Conservation (phyloP, 2,888 invertebrate species). For the Parnassius smintheus region DNA sequence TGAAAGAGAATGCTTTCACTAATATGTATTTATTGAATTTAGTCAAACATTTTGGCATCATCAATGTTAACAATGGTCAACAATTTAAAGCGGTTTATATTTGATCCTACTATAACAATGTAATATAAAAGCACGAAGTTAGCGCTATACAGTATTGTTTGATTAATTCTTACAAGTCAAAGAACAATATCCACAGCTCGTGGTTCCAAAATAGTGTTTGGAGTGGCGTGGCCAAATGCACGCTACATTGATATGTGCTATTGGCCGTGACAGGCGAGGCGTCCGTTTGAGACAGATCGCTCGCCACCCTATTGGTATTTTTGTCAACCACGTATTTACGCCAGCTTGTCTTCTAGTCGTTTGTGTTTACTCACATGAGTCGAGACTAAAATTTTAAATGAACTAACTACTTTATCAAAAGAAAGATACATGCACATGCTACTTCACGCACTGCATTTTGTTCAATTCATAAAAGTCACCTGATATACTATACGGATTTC, state of each 20-base stretch:
- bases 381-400: constrained; percentile 63
- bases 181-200: constrained; percentile 28
- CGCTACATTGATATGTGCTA: constrained; percentile 73
- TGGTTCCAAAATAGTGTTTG: constrained; percentile 64
- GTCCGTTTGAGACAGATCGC: constrained; percentile 46
- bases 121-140: neutral
- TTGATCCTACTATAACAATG: neutral
- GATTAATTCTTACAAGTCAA: constrained; percentile 20
- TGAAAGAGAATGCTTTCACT: no score
- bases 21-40: no score
- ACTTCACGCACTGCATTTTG: no score
- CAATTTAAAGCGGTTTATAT: neutral
- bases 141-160: neutral
- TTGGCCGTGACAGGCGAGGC: constrained; percentile 69
- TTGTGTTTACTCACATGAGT: constrained; percentile 73
- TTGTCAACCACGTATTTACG: constrained; percentile 45
- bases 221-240: constrained; percentile 70
- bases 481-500: no score
- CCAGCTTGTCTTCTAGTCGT: constrained; percentile 41
- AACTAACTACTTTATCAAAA: constrained; percentile 33
- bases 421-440: no score
- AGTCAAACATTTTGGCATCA: no score
- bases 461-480: no score
- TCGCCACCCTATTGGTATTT: constrained; percentile 65
- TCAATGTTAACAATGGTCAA: neutral